A percentile compares a stretch with the other conserved stretches of the same genome.
phyloP scores from a whole-genome alignment of 2,888 invertebrate genomes.

The Bhutanitis thaidina region DNA sequence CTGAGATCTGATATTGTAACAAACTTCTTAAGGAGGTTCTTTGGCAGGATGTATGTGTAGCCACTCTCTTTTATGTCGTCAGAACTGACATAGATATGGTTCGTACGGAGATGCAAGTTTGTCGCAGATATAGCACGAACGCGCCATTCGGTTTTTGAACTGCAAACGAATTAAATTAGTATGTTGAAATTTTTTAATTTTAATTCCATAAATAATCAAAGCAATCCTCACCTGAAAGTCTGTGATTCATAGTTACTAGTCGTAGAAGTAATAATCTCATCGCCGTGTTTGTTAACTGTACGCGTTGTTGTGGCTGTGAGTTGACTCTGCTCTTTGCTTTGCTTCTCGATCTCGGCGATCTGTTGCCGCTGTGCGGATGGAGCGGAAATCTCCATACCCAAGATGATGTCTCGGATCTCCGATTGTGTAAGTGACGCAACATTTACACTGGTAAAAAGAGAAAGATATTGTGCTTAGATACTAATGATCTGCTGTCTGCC shows the following conservation, averaged over 20 bases:
- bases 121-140: conserved; percentile 98
- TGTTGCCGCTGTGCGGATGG: conserved; percentile 99
- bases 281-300: conserved; percentile 99
- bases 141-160: conserved; percentile 99
- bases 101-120: conserved; percentile 97
- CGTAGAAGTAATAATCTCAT: conserved; percentile 99
- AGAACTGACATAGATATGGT: conserved; percentile 99
- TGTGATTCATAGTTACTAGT: conserved; percentile 99
- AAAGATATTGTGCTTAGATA: no score
- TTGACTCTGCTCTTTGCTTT: conserved; percentile 99
- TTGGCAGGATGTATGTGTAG: conserved; percentile 95
- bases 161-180: conserved; percentile 38
- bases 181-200: no score
- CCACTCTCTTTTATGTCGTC: conserved; percentile 99
- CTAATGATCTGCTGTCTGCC: no score
- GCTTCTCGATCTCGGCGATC: conserved; percentile 99
- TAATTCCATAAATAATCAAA: no score
- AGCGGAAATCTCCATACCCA: conserved; percentile 99
- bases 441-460: conserved; percentile 84
- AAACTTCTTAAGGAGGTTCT: conserved; percentile 99
- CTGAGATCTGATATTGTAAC: conserved; percentile 98
- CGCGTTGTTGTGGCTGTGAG: conserved; percentile 98
- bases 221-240: conserved; percentile 86
- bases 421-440: conserved; percentile 99
- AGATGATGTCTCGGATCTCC: conserved; percentile 98